Evolutionary conservation across 1,140 invertebrate species (phyloP).

Genomic region (Nephotettix cincticeps): DNA sequence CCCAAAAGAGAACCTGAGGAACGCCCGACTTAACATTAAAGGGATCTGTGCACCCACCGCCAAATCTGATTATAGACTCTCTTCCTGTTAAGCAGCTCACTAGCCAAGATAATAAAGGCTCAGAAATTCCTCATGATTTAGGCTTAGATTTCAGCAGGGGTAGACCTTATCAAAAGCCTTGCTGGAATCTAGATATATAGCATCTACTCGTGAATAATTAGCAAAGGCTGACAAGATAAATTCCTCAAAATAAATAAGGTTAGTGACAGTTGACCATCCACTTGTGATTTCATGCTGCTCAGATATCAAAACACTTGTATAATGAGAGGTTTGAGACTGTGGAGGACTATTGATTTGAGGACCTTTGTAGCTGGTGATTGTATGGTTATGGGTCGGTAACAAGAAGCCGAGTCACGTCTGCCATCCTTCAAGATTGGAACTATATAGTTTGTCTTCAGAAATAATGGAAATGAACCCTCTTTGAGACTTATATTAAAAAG

Average conservation of each 20-base stretch:
- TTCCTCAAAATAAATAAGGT: neutral
- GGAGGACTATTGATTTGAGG: neutral
- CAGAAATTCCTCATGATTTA: too few relatives aligned
- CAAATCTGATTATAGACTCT: too few relatives aligned
- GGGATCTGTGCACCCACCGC: too few relatives aligned
- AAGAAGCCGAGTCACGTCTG: neutral
- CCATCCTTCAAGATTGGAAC: neutral
- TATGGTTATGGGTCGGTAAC: neutral
- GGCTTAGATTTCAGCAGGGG: neutral
- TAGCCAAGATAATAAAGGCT: too few relatives aligned
- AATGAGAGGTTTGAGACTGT: neutral
- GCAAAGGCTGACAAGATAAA: constrained; percentile 1
- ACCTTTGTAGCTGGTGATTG: neutral
- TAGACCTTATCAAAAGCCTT: neutral
- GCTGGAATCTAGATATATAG: neutral
- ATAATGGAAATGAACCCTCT: neutral
- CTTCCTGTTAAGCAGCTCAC: too few relatives aligned
- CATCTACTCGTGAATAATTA: neutral
- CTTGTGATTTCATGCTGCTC: neutral
- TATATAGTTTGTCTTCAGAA: neutral
- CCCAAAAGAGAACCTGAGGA: too few relatives aligned
- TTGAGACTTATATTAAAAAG: neutral
- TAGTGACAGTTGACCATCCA: neutral
- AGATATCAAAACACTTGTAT: neutral
- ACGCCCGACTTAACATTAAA: too few relatives aligned